Base-by-base conservation (phyloP, 2,113 vertebrate species). In the Orientallactaga bullata region DNA sequence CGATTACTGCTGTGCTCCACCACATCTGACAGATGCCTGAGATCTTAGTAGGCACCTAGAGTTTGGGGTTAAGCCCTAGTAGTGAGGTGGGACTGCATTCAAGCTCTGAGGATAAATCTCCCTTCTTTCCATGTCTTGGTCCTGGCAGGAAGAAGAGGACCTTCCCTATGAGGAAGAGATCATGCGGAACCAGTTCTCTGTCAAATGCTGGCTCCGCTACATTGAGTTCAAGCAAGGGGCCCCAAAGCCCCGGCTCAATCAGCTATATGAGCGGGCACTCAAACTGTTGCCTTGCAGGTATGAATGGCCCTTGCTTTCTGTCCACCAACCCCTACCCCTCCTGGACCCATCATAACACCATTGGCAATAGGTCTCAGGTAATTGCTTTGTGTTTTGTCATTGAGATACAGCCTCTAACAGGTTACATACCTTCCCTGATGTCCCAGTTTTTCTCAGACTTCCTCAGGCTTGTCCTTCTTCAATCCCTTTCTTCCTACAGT, bases 81-180 rank as follows among this genome's bases (percentile, higher is more conserved):
- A 39, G 15, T 63, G 39, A 55, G 37, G n/a, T 82, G 10, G 11
- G 8, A 30, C 35, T 42, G 9, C 16, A 3, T 21, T 0, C 20
- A 28, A 78, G 24, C 21, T 61, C 74, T 93, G 81, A 93, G 42
- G 8, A 7, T 13, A 60, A 65, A 6, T 55, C 35, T 84, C 20
- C 68, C 11, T 35, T 60, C 5, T 69, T 58, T 37, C 60, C 89
- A 0, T 39, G 32, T 51, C 28, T 8, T 5, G 35, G 13, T 39
- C n/a, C 66, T 20, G 26, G 6, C 91, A 99, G 99, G 99, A 99
- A 69, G 99, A 99, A 68, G 99, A 99, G 96, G 99, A 99, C 95
- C 97, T 99, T 26, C 99, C 99, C 6, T 99, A 99, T 17, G 99
- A 99, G 96, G 99, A 99, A 94, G 99, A 99, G 96, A 99, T 99